Conservation (phyloP, 2,888 invertebrate species). For the Trachelus stipa region DNA sequence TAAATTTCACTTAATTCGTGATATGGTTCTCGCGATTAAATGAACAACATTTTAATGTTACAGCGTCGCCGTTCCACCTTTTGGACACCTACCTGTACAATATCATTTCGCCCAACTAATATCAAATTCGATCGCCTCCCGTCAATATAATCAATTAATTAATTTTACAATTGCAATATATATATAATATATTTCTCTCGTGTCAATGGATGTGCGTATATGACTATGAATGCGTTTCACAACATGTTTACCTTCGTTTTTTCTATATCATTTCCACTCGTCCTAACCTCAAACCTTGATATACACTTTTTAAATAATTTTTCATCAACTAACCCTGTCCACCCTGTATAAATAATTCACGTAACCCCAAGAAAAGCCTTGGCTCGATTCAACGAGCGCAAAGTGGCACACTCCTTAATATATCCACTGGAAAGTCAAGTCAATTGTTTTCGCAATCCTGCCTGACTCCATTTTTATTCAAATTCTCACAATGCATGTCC, state of each 20-base stretch:
- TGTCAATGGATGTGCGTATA: slow-evolving; percentile 22
- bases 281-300: neutral
- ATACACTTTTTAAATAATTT: neutral
- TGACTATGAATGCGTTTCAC: slow-evolving; percentile 14
- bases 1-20: slow-evolving; percentile 53
- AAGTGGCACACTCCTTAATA: neutral
- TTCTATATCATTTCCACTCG: neutral
- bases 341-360: neutral
- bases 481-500: neutral
- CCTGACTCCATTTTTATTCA: neutral
- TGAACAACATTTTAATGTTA: slow-evolving; percentile 43
- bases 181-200: slow-evolving; percentile 30
- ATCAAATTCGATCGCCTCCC: slow-evolving; percentile 18
- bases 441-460: neutral
- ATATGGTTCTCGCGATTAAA: slow-evolving; percentile 50
- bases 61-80: neutral
- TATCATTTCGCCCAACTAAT: slow-evolving; percentile 2
- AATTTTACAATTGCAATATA: slow-evolving; percentile 32
- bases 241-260: neutral
- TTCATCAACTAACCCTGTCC: neutral
- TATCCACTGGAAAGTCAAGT: neutral
- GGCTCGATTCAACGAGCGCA: neutral
- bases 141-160: slow-evolving; percentile 28
- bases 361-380: neutral
- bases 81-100: neutral